Base-by-base conservation (phyloP, 2,888 invertebrate species). In the Drosophila formosana region DNA sequence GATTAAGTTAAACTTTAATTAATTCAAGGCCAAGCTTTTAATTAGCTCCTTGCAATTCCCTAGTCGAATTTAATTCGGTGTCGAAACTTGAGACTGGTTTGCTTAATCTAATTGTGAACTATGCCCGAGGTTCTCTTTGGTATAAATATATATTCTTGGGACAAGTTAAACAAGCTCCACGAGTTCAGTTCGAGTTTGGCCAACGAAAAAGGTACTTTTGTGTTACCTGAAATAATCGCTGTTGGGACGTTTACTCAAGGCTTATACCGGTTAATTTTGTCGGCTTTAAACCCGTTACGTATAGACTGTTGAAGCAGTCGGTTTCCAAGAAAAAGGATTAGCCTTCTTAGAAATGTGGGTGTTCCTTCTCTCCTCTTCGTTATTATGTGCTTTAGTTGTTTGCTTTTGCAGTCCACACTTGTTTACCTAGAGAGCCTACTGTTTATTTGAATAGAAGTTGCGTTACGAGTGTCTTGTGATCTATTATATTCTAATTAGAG, bases 401-500 rank as follows among this genome's bases (percentile, higher is more conserved):
- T 26, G 2, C 30, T 49, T 30, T 47, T 49, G 3, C 13, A 30
- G 4, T 28, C 9, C 32, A 32, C 32, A 8, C 9, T 32, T 32
- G 9, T 3, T 30, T 18, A 18, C 18, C 4, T 30, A 11, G 30
- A 32, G 3, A 13, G 11, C 11, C 9, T 39, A 34, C 18, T n/a
- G 30, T 32, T 9, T 25, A n/a, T 6, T 28, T 53, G 39, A 18
- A 9, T n/a, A 11, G 11, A 3, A 23, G 23, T 23, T 26, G 11
- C n/a, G 18, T 23, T 13, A 7, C 39, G 13, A 18, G 39, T 41
- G 39, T 13, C 7, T 41, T 25, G 49, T 49, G 55, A 30, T 46
- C 60, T 30, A 63, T 63, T 73, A 56, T 46, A 41, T 53, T 60
- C 26, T 63, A 78, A 74, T 78, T 78, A 60, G 58, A 34, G 32